Percentiles rank a stretch among this genome's conserved stretches.
Conservation (phyloP, 2,888 invertebrate genomes). For the Phasia obesa region DNA sequence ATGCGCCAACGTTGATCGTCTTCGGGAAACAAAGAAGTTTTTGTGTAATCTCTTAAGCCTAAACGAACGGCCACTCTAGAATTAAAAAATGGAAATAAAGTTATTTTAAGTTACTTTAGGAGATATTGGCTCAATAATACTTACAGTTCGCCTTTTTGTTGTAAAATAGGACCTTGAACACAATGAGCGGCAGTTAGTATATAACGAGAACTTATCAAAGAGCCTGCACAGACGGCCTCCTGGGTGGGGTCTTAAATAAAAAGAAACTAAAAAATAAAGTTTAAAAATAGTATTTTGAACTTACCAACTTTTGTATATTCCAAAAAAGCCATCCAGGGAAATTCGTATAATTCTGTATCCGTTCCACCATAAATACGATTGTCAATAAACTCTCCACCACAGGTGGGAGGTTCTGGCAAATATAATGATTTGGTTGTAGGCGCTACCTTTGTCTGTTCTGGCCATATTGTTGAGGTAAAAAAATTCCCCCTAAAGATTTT, state of each 20-base stretch:
- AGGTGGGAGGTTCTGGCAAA: constrained; percentile 77
- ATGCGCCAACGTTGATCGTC: constrained; percentile 84
- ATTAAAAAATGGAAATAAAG: constrained; percentile 7
- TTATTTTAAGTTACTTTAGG: not conserved
- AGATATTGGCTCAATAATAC: constrained; percentile 72
- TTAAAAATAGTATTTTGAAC: constrained; percentile 33
- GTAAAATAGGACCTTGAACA: constrained; percentile 83
- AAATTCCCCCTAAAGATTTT: constrained; percentile 44
- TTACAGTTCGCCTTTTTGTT: constrained; percentile 84
- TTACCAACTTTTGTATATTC: constrained; percentile 83
- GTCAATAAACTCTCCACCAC: constrained; percentile 80
- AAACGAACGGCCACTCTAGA: constrained; percentile 77
- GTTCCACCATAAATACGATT: constrained; percentile 86
- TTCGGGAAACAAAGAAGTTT: constrained; percentile 71
- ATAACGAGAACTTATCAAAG: constrained; percentile 82
- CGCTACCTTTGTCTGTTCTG: not conserved
- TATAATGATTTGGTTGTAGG: constrained; percentile 40
- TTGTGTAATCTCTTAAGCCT: constrained; percentile 80
- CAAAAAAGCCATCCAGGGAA: constrained; percentile 88
- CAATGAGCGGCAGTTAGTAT: constrained; percentile 86
- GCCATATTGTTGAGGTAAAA: constrained; percentile 8
- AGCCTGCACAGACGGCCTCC: constrained; percentile 78
- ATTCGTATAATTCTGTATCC: constrained; percentile 85
- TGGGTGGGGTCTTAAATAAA: constrained; percentile 34
- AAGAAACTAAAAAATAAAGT: not conserved